phyloP scores from a whole-genome alignment of 1,140 invertebrate genomes.

The Eulimnadia texana region DNA sequence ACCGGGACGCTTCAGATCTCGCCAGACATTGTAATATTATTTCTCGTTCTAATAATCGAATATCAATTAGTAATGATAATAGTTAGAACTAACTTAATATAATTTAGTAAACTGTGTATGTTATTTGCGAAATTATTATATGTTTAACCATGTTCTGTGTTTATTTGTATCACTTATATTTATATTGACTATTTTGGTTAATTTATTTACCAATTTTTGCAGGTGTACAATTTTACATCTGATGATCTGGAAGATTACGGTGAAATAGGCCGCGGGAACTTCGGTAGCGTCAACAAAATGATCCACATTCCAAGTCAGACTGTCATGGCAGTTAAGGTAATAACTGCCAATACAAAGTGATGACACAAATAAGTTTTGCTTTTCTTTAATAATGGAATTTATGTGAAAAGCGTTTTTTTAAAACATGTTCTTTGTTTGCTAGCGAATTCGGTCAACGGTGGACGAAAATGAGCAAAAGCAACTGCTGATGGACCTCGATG shows the following conservation, averaged over 20 bases:
- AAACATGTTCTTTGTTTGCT: slow-evolving; percentile 18
- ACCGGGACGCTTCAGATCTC: slow-evolving; percentile 6
- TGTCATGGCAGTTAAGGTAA: slow-evolving; percentile 86
- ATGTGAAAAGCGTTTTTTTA: background rate
- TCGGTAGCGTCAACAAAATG: slow-evolving; percentile 96
- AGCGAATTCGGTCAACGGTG: slow-evolving; percentile 94
- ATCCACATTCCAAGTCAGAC: slow-evolving; percentile 65
- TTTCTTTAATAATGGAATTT: slow-evolving; percentile 15
- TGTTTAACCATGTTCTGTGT: too few relatives aligned
- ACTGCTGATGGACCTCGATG: slow-evolving; percentile 96
- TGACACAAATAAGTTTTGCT: slow-evolving; percentile 5
- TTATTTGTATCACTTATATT: too few relatives aligned
- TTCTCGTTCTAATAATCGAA: background rate
- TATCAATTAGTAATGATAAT: background rate
- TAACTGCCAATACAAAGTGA: slow-evolving; percentile 1
- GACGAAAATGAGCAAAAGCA: slow-evolving; percentile 94
- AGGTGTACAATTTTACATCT: slow-evolving; percentile 18
- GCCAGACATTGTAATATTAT: background rate
- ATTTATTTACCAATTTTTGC: too few relatives aligned
- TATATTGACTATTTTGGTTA: too few relatives aligned
- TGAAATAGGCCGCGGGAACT: slow-evolving; percentile 88
- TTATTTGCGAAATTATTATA: too few relatives aligned
- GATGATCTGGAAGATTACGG: slow-evolving; percentile 74
- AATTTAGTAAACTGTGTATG: background rate
- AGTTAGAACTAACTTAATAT: background rate